Evolutionary conservation across 2,797 vertebrate genomes (phyloP).

Genomic region (Gymnothorax javanicus): DNA sequence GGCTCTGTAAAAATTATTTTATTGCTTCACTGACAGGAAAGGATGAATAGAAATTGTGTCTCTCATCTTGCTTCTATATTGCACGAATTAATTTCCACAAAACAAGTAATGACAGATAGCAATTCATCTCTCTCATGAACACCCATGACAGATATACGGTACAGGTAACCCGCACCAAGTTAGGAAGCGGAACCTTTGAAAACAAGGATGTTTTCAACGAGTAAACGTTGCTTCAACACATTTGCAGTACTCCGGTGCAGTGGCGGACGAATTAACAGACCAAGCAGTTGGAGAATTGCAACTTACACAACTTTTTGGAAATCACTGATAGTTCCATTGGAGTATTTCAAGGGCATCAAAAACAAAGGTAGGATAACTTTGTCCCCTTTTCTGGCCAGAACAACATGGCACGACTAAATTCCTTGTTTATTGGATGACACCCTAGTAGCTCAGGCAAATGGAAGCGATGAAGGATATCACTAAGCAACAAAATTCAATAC

Average conservation of each 20-base stretch:
- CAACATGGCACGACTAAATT: neutral
- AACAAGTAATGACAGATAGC: constrained; percentile 19
- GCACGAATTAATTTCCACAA: constrained; percentile 15
- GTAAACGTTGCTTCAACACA: neutral
- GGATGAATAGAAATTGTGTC: constrained; percentile 1
- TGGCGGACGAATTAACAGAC: neutral
- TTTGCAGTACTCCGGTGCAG: neutral
- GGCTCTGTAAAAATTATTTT: neutral
- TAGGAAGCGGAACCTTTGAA: constrained; percentile 26
- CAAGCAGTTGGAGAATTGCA: neutral
- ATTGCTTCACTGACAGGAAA: neutral
- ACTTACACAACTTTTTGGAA: neutral
- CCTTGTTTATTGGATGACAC: too few species aligned
- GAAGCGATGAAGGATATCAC: neutral
- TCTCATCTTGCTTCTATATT: constrained; percentile 27
- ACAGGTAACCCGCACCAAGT: constrained; percentile 21
- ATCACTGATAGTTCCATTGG: neutral
- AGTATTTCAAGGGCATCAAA: neutral
- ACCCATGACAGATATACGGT: constrained; percentile 35
- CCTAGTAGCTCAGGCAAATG: neutral
- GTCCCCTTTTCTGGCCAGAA: neutral
- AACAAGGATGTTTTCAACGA: constrained; percentile 13
- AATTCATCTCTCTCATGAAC: constrained; percentile 25
- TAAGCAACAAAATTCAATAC: neutral
- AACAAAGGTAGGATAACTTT: neutral